A percentile compares a stretch with the other conserved stretches of the same genome.
These are phyloP conservation scores for Cotesia chilonis DNA, from an alignment of 1,140 invertebrate species.

Conservation along the genomic window DNA sequence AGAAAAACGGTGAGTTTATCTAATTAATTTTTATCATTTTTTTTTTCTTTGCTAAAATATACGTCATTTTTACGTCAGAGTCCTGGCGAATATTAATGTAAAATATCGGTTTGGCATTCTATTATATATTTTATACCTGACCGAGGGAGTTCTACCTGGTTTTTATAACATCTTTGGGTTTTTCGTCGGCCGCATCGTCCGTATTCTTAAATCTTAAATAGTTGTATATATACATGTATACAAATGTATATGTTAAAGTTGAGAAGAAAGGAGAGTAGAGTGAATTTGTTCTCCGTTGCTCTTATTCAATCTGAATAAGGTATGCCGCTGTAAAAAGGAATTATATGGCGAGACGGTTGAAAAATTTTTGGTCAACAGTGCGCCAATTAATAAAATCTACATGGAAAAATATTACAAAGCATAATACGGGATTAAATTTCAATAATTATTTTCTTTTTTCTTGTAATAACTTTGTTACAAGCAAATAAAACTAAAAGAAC, in stretches of 20 bases:
- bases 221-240: conserved; percentile 1
- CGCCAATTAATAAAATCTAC: neutral
- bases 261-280: neutral
- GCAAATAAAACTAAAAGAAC: no score
- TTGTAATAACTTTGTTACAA: no score
- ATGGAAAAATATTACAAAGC: neutral
- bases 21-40: conserved; percentile 18
- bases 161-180: no score
- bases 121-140: no score
- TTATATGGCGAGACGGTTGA: conserved; percentile 20
- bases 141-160: no score
- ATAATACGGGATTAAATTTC: no score
- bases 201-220: no score
- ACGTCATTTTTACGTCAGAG: neutral
- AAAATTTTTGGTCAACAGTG: conserved; percentile 15
- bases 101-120: no score
- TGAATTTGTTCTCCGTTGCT: neutral
- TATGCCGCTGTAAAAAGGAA: conserved; percentile 25
- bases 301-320: conserved; percentile 11
- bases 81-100: neutral
- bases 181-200: no score
- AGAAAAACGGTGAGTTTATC: conserved; percentile 27
- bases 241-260: neutral
- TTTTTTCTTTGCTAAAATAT: no score
- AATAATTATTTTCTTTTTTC: no score